phyloP scores from a whole-genome alignment of 2,888 invertebrate species.

The Tinea pellionella region DNA sequence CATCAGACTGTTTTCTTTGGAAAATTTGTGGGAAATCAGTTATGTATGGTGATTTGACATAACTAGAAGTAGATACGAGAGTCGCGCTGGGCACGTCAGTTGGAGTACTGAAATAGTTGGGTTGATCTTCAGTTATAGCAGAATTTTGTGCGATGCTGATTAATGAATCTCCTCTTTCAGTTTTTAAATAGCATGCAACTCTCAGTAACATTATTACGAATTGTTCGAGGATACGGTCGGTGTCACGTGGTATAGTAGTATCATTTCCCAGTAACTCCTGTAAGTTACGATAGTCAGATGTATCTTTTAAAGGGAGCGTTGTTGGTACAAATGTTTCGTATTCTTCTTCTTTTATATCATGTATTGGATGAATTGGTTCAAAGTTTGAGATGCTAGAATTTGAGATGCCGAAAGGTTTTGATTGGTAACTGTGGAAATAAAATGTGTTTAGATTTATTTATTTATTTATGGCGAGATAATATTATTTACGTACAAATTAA shows the following conservation, averaged over 20 bases:
- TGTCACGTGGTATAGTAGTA: slow-evolving; percentile 41
- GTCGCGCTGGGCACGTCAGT: slow-evolving; percentile 20
- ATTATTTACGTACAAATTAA: slow-evolving; percentile 38
- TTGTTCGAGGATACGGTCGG: slow-evolving; percentile 56
- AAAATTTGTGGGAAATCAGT: not conserved
- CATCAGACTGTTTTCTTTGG: not conserved
- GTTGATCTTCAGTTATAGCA: slow-evolving; percentile 20
- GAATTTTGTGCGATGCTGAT: not conserved
- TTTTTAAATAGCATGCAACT: slow-evolving; percentile 38
- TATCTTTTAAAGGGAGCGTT: slow-evolving; percentile 28
- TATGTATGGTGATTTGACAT: not conserved
- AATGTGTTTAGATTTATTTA: too few species aligned
- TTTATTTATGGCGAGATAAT: too few species aligned
- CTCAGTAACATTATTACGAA: slow-evolving; percentile 50
- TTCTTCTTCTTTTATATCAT: slow-evolving; percentile 27
- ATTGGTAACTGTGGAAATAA: slow-evolving; percentile 32
- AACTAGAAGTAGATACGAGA: not conserved
- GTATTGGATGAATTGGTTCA: slow-evolving; percentile 22
- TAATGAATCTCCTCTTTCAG: slow-evolving; percentile 21
- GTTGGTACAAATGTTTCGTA: slow-evolving; percentile 23
- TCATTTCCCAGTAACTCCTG: slow-evolving; percentile 48
- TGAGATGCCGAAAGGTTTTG: slow-evolving; percentile 19
- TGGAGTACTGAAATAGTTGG: not conserved
- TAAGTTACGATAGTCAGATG: slow-evolving; percentile 23
- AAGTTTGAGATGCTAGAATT: slow-evolving; percentile 15